Evolutionary conservation across 2,888 invertebrate species (phyloP).

Genomic region (Drosophila setosimentum): DNA sequence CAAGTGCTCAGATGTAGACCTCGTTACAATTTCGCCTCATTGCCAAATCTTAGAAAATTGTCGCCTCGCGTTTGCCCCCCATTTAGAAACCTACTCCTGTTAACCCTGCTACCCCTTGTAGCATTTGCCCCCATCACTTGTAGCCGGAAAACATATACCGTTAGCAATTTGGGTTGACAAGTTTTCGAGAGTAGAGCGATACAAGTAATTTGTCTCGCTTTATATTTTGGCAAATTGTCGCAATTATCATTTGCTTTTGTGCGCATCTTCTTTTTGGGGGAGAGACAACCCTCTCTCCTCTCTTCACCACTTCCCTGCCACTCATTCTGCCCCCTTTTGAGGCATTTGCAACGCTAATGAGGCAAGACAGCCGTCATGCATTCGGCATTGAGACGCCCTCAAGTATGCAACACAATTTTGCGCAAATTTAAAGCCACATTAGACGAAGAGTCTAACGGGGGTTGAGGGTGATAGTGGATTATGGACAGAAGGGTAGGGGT

Average conservation of each 20-base stretch:
- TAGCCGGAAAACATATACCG: constrained; percentile 45
- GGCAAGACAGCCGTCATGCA: constrained; percentile 30
- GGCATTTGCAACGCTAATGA: constrained; percentile 61
- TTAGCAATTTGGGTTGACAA: constrained; percentile 67
- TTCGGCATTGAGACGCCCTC: constrained; percentile 43
- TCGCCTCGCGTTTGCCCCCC: constrained; percentile 25
- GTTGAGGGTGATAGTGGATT: too few species aligned
- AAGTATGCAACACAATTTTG: constrained; percentile 42
- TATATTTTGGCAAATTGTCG: constrained; percentile 71
- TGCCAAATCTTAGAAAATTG: constrained; percentile 64
- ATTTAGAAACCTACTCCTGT: not conserved
- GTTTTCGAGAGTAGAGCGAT: constrained; percentile 57
- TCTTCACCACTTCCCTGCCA: not conserved
- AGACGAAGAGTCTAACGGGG: not conserved
- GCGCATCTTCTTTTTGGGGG: constrained; percentile 16
- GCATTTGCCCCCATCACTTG: not conserved
- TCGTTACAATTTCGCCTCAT: constrained; percentile 70
- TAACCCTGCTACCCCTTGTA: not conserved
- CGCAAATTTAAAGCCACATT: constrained; percentile 53
- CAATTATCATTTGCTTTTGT: constrained; percentile 75
- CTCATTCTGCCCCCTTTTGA: not conserved
- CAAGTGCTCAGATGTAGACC: constrained; percentile 37
- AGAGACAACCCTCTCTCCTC: not conserved
- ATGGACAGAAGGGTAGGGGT: not conserved
- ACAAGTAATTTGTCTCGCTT: constrained; percentile 65